These are phyloP conservation scores for Prionace glauca DNA, from an alignment of 2,797 vertebrate species.

Conservation along the genomic window DNA sequence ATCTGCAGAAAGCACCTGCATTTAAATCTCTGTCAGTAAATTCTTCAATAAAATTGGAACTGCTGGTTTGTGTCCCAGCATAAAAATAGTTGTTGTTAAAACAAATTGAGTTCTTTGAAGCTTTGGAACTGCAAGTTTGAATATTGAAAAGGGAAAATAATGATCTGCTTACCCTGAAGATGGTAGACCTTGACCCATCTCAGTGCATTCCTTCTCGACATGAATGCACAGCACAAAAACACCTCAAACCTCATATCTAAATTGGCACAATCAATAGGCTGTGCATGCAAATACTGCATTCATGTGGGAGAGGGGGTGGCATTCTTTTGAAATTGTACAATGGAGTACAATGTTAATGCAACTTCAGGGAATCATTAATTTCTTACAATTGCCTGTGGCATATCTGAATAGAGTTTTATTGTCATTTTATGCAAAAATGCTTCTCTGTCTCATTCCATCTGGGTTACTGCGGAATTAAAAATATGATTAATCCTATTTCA, in stretches of 20 bases:
- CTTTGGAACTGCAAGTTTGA: neutral
- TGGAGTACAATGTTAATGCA: conserved; percentile 16
- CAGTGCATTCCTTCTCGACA: neutral
- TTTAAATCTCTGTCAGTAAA: neutral
- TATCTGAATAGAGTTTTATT: neutral
- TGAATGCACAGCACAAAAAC: neutral
- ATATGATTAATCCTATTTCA: neutral
- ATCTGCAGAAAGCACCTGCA: neutral
- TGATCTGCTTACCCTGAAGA: neutral
- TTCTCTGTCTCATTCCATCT: neutral
- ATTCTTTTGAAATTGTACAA: conserved; percentile 8
- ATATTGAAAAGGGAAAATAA: neutral
- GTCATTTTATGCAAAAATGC: neutral
- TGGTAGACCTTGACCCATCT: neutral
- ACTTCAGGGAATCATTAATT: conserved; percentile 30
- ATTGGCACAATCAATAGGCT: conserved; percentile 14
- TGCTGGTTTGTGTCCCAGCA: neutral
- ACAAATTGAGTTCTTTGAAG: neutral
- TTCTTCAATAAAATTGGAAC: neutral
- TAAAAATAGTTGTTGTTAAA: neutral
- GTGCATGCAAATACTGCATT: conserved; percentile 23
- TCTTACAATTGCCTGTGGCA: neutral
- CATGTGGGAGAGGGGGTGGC: neutral
- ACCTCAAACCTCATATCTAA: conserved; percentile 18
- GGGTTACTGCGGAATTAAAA: neutral